Percentiles rank a stretch among this genome's conserved stretches.
phyloP scores from a whole-genome alignment of 1,140 invertebrate genomes.

The Drosophila malerkotliana region DNA sequence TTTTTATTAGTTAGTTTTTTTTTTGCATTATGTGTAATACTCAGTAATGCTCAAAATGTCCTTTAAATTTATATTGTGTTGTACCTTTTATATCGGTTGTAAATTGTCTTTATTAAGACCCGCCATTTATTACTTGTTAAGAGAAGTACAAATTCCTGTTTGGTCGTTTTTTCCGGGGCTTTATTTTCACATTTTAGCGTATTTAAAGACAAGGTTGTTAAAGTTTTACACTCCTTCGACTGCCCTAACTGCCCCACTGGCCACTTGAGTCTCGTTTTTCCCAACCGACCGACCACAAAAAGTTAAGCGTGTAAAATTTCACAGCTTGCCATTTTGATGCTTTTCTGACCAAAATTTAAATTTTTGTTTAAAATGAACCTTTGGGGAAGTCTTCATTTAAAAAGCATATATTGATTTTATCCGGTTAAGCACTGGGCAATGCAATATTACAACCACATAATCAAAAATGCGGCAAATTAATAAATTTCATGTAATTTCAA shows the following conservation, averaged over 20 bases:
- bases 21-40: neutral
- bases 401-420: neutral
- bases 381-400: neutral
- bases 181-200: slow-evolving; percentile 9
- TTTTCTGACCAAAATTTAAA: neutral
- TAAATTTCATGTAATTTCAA: slow-evolving; percentile 52
- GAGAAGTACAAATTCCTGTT: slow-evolving; percentile 34
- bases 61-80: slow-evolving; percentile 14
- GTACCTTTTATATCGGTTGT: slow-evolving; percentile 12
- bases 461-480: slow-evolving; percentile 65
- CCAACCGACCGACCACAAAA: slow-evolving; percentile 22
- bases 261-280: slow-evolving; percentile 39
- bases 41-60: neutral
- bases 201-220: slow-evolving; percentile 32
- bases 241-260: slow-evolving; percentile 5
- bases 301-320: slow-evolving; percentile 39
- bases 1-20: neutral
- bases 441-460: slow-evolving; percentile 51
- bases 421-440: slow-evolving; percentile 9
- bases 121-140: slow-evolving; percentile 41
- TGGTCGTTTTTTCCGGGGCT: slow-evolving; percentile 5
- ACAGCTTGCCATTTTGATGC: slow-evolving; percentile 27
- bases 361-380: neutral
- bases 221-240: slow-evolving; percentile 23
- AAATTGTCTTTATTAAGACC: slow-evolving; percentile 17